Base-by-base conservation (phyloP, 2,113 vertebrate genomes). In the Burhinus bistriatus region DNA sequence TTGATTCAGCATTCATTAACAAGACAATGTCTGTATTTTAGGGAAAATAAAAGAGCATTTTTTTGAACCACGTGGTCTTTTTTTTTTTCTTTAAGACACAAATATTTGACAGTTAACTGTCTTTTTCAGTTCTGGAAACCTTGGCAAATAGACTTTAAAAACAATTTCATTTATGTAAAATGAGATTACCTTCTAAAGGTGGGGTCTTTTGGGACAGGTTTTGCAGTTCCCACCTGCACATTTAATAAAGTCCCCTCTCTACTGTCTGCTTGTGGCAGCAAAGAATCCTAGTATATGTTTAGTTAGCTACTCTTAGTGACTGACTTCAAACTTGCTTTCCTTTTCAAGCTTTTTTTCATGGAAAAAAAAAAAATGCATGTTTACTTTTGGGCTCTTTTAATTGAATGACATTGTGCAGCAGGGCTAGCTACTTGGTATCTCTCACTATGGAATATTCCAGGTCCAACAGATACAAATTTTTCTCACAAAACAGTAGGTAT, bases 1-100 rank as follows among this genome's bases (percentile, higher is more conserved):
- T 81, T 89, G 58, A 92, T 86, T 96, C 85, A 95, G 70, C 62
- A 95, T 97, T 95, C 91, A 95, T 91, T 94, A 68, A 55, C 14
- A 70, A 69, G 15, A 96, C 95, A 97, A 89, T 95, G 81, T 51
- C 15, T 85, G 22, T 85, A 52, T 92, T 92, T 95, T 81, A 71
- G 15, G n/a, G 15, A 62, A 82, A 94, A 91, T 55, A 97, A 93
- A 83, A 77, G 77, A 81, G 25, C 1, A 2, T 45, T 94, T 92
- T 92, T 93, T 64, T 89, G 70, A 87, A 77, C 42, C 38, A 71
- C 0, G 0, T 72, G 58, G 9, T 84, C 47, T 83, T 23, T 11
- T 13, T 12, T 19, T 54, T 51, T 55, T 77, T 2, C 5, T 64
- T 34, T 38, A 23, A 29, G 29, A 69, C 18, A 40, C 2, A 81